phyloP scores from a whole-genome alignment of 2,888 invertebrate genomes.

The Abscondita cerata region DNA sequence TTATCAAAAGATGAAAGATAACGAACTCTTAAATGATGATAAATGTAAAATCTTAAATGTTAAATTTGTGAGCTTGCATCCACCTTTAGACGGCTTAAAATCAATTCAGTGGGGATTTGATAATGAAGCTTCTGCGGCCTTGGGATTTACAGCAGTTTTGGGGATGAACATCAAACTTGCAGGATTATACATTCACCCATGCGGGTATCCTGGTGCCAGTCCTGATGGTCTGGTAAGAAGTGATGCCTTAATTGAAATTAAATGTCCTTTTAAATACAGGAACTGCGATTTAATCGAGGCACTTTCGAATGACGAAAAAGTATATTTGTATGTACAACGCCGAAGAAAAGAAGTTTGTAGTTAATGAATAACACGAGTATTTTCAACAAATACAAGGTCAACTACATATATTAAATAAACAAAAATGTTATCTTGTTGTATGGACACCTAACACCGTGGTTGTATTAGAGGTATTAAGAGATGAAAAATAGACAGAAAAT shows the following conservation, averaged over 20 bases:
- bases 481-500: too few relatives aligned
- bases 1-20: too few relatives aligned
- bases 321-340: not conserved
- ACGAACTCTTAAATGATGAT: too few relatives aligned
- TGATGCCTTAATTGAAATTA: constrained; percentile 20
- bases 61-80: too few relatives aligned
- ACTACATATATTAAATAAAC: not conserved
- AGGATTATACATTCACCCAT: constrained; percentile 16
- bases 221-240: constrained; percentile 19
- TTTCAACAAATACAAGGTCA: constrained; percentile 8
- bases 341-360: not conserved
- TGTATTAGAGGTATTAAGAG: too few relatives aligned
- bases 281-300: not conserved
- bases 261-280: constrained; percentile 19
- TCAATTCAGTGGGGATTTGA: not conserved
- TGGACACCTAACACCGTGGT: constrained; percentile 1
- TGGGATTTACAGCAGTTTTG: not conserved
- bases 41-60: too few relatives aligned
- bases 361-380: constrained; percentile 9
- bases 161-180: not conserved
- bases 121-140: not conserved
- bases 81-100: constrained; percentile 1
- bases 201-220: constrained; percentile 20
- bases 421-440: constrained; percentile 2
- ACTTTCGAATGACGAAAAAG: not conserved